phyloP scores from a whole-genome alignment of 1,140 invertebrate genomes.

The Drosophila biarmipes region DNA sequence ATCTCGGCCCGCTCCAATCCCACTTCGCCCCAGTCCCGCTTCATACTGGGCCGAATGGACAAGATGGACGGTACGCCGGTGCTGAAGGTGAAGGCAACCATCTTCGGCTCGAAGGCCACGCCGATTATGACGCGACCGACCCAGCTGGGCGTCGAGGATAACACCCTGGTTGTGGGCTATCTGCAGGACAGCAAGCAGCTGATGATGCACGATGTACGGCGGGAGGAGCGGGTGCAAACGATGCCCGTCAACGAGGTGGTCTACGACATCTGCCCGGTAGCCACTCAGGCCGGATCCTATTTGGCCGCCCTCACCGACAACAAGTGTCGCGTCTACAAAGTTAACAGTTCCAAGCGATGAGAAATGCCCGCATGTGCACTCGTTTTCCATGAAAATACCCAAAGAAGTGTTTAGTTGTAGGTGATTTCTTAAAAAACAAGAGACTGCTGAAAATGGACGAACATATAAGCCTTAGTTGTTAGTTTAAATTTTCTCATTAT shows the following conservation, averaged over 20 bases:
- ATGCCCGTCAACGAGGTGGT: slow-evolving; percentile 87
- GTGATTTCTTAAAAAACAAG: slow-evolving; percentile 8
- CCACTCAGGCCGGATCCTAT: slow-evolving; percentile 83
- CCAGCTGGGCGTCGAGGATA: slow-evolving; percentile 86
- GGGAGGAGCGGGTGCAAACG: slow-evolving; percentile 86
- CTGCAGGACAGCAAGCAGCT: slow-evolving; percentile 88
- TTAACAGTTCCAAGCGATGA: slow-evolving; percentile 55
- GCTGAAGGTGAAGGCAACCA: slow-evolving; percentile 86
- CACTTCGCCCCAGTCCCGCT: slow-evolving; percentile 86
- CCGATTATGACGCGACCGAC: slow-evolving; percentile 87
- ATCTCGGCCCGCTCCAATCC: slow-evolving; percentile 87
- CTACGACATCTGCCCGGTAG: slow-evolving; percentile 88
- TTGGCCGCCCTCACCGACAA: slow-evolving; percentile 88
- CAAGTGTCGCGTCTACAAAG: slow-evolving; percentile 87
- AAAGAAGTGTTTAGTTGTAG: background rate
- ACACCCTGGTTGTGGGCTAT: slow-evolving; percentile 88
- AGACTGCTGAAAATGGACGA: background rate
- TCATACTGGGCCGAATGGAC: slow-evolving; percentile 86
- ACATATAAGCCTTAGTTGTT: slow-evolving; percentile 4
- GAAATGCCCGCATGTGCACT: background rate
- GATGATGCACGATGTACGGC: slow-evolving; percentile 89
- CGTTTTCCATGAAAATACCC: slow-evolving; percentile 30
- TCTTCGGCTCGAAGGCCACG: slow-evolving; percentile 88
- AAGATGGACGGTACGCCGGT: slow-evolving; percentile 84
- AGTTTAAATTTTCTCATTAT: slow-evolving; percentile 18